Percentiles rank a stretch among this genome's conserved stretches.
These are phyloP conservation scores for Poeciliopsis turrubarensis DNA, from an alignment of 2,113 vertebrate genomes.

Conservation along the genomic window DNA sequence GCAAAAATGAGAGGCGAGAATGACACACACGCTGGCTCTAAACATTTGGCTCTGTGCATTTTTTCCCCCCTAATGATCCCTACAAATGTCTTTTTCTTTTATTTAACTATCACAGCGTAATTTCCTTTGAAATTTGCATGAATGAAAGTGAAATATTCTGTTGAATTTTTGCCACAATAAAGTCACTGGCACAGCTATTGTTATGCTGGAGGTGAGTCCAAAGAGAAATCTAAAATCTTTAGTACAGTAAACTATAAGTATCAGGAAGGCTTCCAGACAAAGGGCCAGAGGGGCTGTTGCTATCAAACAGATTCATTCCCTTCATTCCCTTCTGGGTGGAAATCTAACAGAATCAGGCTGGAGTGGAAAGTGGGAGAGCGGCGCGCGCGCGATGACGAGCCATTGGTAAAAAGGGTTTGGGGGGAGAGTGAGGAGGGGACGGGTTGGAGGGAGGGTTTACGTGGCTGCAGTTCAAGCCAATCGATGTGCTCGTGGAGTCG, in stretches of 20 bases:
- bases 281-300: not conserved
- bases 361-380: not conserved
- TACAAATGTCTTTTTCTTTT: too few relatives aligned
- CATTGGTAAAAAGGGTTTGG: conserved; percentile 42
- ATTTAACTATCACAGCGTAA: too few relatives aligned
- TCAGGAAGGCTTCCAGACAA: not conserved
- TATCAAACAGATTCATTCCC: not conserved
- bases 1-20: too few relatives aligned
- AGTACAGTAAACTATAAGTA: not conserved
- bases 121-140: too few relatives aligned
- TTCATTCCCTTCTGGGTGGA: conserved; percentile 4
- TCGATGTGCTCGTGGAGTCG: conserved; percentile 50
- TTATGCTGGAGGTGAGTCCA: too few relatives aligned
- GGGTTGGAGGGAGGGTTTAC: conserved; percentile 20
- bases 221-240: not conserved
- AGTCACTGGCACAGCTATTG: too few relatives aligned
- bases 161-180: too few relatives aligned
- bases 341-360: conserved; percentile 3
- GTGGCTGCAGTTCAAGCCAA: conserved; percentile 60
- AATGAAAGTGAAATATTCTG: too few relatives aligned
- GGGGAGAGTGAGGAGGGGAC: not conserved
- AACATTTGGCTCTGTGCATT: too few relatives aligned
- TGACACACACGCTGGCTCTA: too few relatives aligned
- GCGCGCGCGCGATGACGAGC: conserved; percentile 2
- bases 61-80: too few relatives aligned